Evolutionary conservation across 2,888 invertebrate genomes (phyloP).

Genomic region (Epirrhoe tristata): DNA sequence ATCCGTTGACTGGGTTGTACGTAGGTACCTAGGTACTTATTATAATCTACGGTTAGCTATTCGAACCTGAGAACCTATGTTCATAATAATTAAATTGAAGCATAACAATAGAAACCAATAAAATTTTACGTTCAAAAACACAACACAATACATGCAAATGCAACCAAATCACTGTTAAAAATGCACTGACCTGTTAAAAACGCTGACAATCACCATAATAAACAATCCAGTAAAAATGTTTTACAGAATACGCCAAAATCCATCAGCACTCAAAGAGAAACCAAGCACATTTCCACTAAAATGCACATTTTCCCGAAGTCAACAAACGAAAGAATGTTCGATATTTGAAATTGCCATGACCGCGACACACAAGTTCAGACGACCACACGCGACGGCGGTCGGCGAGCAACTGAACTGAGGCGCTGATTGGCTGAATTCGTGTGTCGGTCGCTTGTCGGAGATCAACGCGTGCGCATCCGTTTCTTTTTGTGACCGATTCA

Average conservation of each 20-base stretch:
- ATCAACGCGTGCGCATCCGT: slow-evolving; percentile 58
- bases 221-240: slow-evolving; percentile 71
- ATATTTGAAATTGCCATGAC: slow-evolving; percentile 59
- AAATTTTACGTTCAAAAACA: slow-evolving; percentile 8
- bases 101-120: slow-evolving; percentile 3
- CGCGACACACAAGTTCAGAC: slow-evolving; percentile 56
- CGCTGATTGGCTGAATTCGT: slow-evolving; percentile 58
- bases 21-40: not conserved
- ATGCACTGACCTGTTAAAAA: slow-evolving; percentile 80
- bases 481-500: slow-evolving; percentile 36
- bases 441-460: slow-evolving; percentile 21
- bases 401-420: slow-evolving; percentile 72
- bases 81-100: not conserved
- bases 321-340: slow-evolving; percentile 51
- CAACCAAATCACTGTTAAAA: slow-evolving; percentile 41
- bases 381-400: slow-evolving; percentile 55
- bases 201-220: slow-evolving; percentile 83
- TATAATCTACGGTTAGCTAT: too few species aligned
- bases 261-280: slow-evolving; percentile 60
- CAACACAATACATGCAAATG: slow-evolving; percentile 40
- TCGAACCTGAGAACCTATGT: not conserved
- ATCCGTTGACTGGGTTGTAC: not conserved
- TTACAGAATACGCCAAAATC: slow-evolving; percentile 57
- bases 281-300: slow-evolving; percentile 74
- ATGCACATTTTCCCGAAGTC: slow-evolving; percentile 66